Conservation (phyloP, 2,113 vertebrate species). For the Lepidothrix coronata region DNA sequence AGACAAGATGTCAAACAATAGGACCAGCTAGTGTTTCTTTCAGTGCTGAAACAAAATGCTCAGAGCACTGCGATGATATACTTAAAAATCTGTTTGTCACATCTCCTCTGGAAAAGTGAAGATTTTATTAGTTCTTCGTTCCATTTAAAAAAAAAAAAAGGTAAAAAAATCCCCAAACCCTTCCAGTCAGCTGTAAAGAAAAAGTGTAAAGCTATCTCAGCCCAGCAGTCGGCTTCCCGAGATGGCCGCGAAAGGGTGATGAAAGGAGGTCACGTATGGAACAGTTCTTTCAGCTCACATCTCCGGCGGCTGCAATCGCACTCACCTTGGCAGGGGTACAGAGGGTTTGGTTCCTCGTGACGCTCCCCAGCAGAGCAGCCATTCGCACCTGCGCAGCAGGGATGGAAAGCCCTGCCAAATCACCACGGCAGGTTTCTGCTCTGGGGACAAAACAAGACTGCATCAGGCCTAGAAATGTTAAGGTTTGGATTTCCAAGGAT, state of each 20-base stretch:
- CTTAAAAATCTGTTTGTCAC: neutral
- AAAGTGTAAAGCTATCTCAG: neutral
- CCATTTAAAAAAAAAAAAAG: neutral
- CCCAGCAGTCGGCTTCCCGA: neutral
- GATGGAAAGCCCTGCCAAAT: neutral
- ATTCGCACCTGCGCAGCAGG: neutral
- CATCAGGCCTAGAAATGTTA: neutral
- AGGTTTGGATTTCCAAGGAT: neutral
- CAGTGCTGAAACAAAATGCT: neutral
- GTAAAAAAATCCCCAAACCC: neutral
- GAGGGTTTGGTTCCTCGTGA: neutral
- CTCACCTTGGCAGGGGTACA: neutral
- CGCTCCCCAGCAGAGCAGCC: neutral
- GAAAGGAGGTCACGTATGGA: slow-evolving; percentile 16
- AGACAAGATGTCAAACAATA: neutral
- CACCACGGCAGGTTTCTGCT: neutral
- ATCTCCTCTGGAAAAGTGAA: neutral
- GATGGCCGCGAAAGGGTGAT: neutral
- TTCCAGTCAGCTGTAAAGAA: neutral
- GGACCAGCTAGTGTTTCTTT: neutral
- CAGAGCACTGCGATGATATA: fast-evolving
- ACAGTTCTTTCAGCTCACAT: neutral
- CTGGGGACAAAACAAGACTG: neutral
- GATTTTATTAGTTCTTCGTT: neutral
- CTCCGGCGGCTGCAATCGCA: fast-evolving